phyloP scores from a whole-genome alignment of 1,140 invertebrate species.

The Diplogasteroides magnus region DNA sequence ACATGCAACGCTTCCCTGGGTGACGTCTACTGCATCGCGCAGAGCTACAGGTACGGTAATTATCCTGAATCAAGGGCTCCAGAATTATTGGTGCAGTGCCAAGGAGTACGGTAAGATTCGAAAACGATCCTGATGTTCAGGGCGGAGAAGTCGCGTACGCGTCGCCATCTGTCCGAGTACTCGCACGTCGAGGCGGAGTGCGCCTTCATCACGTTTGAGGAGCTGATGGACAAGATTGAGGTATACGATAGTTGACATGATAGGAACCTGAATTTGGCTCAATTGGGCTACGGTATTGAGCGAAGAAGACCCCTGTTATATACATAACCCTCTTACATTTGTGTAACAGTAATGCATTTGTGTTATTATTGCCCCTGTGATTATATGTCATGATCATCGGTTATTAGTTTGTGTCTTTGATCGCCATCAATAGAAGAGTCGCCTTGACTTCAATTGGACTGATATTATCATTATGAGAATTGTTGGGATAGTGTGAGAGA shows the following conservation, averaged over 20 bases:
- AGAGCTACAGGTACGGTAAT: conserved; percentile 69
- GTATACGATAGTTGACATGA: too few relatives aligned
- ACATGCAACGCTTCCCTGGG: conserved; percentile 86
- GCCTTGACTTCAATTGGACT: too few relatives aligned
- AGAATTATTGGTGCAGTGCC: background rate
- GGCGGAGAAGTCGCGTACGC: conserved; percentile 90
- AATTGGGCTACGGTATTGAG: too few relatives aligned
- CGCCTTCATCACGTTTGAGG: conserved; percentile 87
- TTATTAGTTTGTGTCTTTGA: background rate
- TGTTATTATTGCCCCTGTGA: background rate
- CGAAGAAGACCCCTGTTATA: too few relatives aligned
- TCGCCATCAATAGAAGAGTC: too few relatives aligned
- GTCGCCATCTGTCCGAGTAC: conserved; percentile 94
- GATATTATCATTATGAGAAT: too few relatives aligned
- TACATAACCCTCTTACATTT: too few relatives aligned
- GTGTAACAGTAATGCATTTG: too few relatives aligned
- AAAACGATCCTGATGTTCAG: conserved; percentile 56
- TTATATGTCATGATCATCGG: background rate
- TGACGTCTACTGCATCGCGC: conserved; percentile 93
- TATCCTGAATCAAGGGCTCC: background rate
- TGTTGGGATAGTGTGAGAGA: too few relatives aligned
- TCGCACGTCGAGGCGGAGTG: conserved; percentile 95
- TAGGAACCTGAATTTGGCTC: too few relatives aligned
- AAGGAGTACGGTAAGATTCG: background rate
- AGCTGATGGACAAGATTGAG: conserved; percentile 81